A percentile compares a stretch with the other conserved stretches of the same genome.
phyloP scores from a whole-genome alignment of 2,888 invertebrate genomes.

The Apoda limacodes region DNA sequence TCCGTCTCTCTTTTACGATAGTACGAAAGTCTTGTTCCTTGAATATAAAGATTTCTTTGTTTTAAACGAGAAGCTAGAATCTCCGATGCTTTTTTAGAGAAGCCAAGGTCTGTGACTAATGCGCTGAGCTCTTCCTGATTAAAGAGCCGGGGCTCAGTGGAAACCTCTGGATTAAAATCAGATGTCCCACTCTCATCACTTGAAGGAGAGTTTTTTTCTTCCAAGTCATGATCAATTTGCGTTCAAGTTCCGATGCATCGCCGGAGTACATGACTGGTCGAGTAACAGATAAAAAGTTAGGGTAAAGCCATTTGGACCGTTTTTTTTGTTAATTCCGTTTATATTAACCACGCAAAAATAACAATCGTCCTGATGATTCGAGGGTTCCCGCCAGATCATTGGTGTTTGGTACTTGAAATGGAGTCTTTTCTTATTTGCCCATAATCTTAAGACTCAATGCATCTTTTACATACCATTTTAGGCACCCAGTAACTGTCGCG shows the following conservation, averaged over 20 bases:
- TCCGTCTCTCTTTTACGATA: no score
- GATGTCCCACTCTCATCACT: conserved; percentile 4
- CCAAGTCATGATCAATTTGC: not conserved
- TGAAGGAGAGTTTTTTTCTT: conserved; percentile 1
- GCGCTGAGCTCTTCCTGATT: no score
- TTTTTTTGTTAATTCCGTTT: no score
- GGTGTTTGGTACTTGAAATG: not conserved
- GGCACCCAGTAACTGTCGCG: conserved; percentile 2
- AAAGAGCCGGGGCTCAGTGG: not conserved
- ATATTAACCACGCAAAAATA: no score
- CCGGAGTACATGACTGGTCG: not conserved
- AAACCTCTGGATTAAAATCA: conserved; percentile 2
- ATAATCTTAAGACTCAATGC: not conserved
- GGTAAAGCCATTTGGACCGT: no score
- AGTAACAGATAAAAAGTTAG: not conserved
- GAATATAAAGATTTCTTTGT: no score
- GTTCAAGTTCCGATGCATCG: not conserved
- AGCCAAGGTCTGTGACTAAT: no score
- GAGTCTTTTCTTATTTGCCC: not conserved
- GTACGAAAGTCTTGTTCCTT: no score
- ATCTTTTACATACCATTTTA: not conserved
- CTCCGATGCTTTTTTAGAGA: no score
- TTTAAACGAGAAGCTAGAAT: no score
- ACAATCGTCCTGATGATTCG: not conserved
- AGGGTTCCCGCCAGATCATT: not conserved